Evolutionary conservation across 2,113 vertebrate species (phyloP).

Genomic region (Pao palembangensis): DNA sequence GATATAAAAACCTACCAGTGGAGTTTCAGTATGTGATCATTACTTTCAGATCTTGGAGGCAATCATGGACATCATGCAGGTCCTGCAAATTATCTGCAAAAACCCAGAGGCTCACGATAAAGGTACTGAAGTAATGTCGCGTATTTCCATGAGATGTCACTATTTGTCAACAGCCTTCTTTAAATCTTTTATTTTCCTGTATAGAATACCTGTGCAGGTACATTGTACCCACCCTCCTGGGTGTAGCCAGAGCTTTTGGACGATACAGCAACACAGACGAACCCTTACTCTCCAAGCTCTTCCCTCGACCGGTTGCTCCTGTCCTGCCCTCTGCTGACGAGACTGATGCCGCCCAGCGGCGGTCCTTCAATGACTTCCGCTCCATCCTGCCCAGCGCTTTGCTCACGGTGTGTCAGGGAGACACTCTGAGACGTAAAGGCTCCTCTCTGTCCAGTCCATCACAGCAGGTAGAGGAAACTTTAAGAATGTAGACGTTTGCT

Average conservation of each 20-base stretch:
- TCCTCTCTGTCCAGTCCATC: constrained; percentile 84
- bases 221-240: constrained; percentile 87
- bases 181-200: not conserved
- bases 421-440: constrained; percentile 82
- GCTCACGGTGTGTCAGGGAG: constrained; percentile 86
- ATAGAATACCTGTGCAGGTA: constrained; percentile 91
- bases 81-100: constrained; percentile 88
- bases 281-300: constrained; percentile 90
- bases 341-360: constrained; percentile 78
- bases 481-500: no score
- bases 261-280: constrained; percentile 93
- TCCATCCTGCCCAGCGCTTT: constrained; percentile 94
- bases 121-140: constrained; percentile 70
- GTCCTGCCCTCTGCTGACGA: constrained; percentile 75
- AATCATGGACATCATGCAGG: constrained; percentile 86
- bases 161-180: not conserved
- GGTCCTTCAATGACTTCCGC: constrained; percentile 96
- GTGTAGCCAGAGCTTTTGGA: constrained; percentile 90
- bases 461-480: constrained; percentile 74
- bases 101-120: constrained; percentile 86
- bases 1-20: not conserved
- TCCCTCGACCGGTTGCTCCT: constrained; percentile 80
- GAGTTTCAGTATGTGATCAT: not conserved
- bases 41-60: constrained; percentile 83
- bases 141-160: no score